Evolutionary conservation across 2,888 invertebrate species (phyloP).

Genomic region (Dasypogon diadema): DNA sequence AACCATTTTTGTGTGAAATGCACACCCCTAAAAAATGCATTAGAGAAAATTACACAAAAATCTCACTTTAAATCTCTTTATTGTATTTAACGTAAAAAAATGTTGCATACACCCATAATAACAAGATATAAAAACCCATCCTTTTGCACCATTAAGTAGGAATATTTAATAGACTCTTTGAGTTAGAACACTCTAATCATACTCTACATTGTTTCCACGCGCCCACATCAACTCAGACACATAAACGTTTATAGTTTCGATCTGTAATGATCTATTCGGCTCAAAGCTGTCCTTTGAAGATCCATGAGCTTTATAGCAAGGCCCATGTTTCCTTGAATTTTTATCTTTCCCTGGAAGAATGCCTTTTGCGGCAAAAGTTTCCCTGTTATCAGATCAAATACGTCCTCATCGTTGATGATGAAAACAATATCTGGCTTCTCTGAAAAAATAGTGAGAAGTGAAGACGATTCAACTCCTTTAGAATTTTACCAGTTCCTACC

Average conservation of each 20-base stretch:
- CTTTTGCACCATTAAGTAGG: no score
- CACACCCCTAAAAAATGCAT: no score
- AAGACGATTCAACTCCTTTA: constrained; percentile 53
- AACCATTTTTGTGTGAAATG: no score
- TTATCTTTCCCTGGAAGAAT: constrained; percentile 95
- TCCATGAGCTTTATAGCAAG: constrained; percentile 94
- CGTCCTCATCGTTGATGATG: constrained; percentile 88
- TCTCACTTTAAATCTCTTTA: no score
- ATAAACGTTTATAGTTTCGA: constrained; percentile 76
- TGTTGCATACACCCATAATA: no score
- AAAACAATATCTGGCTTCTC: constrained; percentile 93
- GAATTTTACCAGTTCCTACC: constrained; percentile 58
- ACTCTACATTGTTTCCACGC: no score
- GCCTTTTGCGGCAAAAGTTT: constrained; percentile 96
- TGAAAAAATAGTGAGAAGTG: constrained; percentile 58
- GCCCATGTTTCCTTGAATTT: constrained; percentile 97
- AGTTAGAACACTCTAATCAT: no score
- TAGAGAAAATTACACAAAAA: no score
- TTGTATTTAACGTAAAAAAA: no score
- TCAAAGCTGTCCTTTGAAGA: constrained; percentile 80
- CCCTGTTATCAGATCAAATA: constrained; percentile 88
- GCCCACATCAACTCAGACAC: no score
- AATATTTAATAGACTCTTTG: no score
- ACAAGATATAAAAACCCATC: no score
- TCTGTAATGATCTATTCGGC: constrained; percentile 79